phyloP scores from a whole-genome alignment of 1,140 invertebrate genomes.

The Drosophila subobscura region DNA sequence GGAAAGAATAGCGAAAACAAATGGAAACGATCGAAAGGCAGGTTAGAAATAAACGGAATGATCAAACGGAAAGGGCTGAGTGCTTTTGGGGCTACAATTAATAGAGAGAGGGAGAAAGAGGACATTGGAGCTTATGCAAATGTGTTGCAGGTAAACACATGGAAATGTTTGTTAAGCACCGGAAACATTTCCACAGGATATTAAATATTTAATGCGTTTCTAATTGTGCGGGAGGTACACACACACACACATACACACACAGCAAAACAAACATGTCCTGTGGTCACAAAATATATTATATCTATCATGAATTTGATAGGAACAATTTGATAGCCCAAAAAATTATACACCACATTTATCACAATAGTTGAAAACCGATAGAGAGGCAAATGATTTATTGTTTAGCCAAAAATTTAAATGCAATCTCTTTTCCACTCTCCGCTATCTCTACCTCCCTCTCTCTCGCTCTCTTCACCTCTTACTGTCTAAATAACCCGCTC shows the following conservation, averaged over 20 bases:
- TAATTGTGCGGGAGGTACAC: conserved; percentile 63
- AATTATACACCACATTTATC: conserved; percentile 61
- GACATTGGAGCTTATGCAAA: conserved; percentile 4
- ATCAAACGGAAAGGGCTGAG: too few relatives aligned
- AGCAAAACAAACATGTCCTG: not conserved
- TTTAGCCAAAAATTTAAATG: conserved; percentile 60
- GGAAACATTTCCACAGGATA: conserved; percentile 38
- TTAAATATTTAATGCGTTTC: conserved; percentile 76
- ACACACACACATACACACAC: conserved; percentile 15
- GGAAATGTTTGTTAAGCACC: conserved; percentile 36
- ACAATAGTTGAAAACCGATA: conserved; percentile 7
- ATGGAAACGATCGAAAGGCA: not conserved
- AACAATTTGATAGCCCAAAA: conserved; percentile 34
- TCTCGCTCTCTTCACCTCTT: too few relatives aligned
- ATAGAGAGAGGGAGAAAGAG: too few relatives aligned
- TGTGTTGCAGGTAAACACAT: conserved; percentile 8
- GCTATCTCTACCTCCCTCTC: too few relatives aligned
- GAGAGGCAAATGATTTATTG: conserved; percentile 62
- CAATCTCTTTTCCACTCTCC: not conserved
- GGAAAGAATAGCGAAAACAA: not conserved
- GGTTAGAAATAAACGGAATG: too few relatives aligned
- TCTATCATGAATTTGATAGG: not conserved
- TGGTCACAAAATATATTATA: too few relatives aligned
- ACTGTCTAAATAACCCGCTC: not conserved
- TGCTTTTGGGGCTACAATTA: too few relatives aligned